Base-by-base conservation (phyloP, 1,140 invertebrate genomes). In the Ceratoteleas bidentatus region DNA sequence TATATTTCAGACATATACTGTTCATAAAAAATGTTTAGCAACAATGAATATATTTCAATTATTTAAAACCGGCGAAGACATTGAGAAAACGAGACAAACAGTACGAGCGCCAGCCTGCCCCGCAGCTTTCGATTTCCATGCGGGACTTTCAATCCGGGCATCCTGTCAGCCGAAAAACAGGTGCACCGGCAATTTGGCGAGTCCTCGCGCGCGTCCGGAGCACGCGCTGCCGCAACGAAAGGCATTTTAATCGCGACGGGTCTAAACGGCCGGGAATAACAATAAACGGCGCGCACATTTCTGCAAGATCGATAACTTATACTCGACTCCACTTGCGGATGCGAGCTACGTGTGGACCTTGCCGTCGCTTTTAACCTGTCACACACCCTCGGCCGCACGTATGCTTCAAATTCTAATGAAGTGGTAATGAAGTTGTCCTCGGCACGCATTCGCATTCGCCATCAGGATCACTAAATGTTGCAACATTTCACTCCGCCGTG, bases 321-420 rank as follows among this genome's bases (percentile, higher is more conserved):
- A 58, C 66, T 65, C 60, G 65, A 78, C 60, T 78, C 61, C 52
- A 60, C 75, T 78, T 78, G 64, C 24, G 54, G 47, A 78, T 78
- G 75, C 75, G 53, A 53, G 60, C n/a, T 66, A 60, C 75, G 75
- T 70, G 50, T 53, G 75, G 75, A 69, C 73, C 52, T 57, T 13
- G 32, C 53, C 58, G 40, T 70, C 60, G 75, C 66, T 78, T 78
- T 78, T 78, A 72, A 72, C 75, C 66, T 64, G 75, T 78, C 75
- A 65, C 50, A 57, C 75, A 64, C 57, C 64, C 64, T 69, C 58
- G 4, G 54, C 53, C 34, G 36, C 60, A 60, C 33, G 68, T 79
- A 60, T 65, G 74, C 75, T 72, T 79, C 76, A 70, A 79, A 79
- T 79, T 79, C 76, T 79, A 79, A 79, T 79, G 76, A 79, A 79